Conservation (phyloP, 2,888 invertebrate species). For the Oscheius sp. region DNA sequence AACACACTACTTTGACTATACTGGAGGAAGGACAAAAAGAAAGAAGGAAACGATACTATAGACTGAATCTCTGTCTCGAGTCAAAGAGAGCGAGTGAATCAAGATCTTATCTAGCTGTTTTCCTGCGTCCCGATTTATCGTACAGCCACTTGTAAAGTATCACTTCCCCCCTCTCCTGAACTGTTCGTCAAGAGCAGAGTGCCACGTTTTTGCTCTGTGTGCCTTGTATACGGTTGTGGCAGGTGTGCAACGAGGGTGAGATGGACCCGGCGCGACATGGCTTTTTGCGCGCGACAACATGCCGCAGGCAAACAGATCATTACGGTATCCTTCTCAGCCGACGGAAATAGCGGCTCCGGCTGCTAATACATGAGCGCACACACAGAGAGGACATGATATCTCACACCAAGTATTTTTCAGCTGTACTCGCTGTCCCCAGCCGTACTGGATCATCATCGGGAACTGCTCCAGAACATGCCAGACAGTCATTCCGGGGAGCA, state of each 20-base stretch:
- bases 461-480: conserved; percentile 65
- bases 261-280: conserved; percentile 20
- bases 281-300: conserved; percentile 35
- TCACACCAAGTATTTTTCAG: conserved; percentile 48
- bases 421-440: conserved; percentile 72
- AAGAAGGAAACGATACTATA: too few relatives aligned
- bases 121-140: conserved; percentile 2
- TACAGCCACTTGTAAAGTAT: not conserved
- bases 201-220: conserved; percentile 20
- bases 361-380: conserved; percentile 14
- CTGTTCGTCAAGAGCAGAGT: not conserved
- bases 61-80: too few relatives aligned
- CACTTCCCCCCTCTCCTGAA: not conserved
- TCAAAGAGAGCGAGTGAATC: not conserved
- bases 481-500: conserved; percentile 42
- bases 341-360: conserved; percentile 33
- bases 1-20: too few relatives aligned
- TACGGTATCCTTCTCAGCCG: conserved; percentile 28
- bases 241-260: conserved; percentile 28
- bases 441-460: conserved; percentile 70
- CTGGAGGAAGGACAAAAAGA: too few relatives aligned
- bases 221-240: conserved; percentile 29
- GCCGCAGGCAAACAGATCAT: conserved; percentile 32
- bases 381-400: not conserved
- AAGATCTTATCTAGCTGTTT: conserved; percentile 1